A percentile compares a stretch with the other conserved stretches of the same genome.
Conservation (phyloP, 2,888 invertebrate genomes). For the Spialia ferax region DNA sequence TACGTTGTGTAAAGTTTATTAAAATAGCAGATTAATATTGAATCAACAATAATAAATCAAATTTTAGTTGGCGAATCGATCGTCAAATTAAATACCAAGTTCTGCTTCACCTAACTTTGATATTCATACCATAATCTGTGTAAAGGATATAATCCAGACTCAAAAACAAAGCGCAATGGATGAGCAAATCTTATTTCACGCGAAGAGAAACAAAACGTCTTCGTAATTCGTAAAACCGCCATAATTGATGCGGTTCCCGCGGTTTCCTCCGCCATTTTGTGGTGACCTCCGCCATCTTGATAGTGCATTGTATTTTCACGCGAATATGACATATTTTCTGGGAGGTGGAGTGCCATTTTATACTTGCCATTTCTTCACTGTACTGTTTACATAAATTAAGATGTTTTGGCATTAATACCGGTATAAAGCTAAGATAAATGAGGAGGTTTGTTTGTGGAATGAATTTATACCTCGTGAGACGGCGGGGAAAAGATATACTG, state of each 20-base stretch:
- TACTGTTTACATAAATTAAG: conserved; percentile 50
- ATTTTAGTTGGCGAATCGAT: no score
- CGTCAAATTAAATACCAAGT: no score
- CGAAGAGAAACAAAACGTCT: conserved; percentile 23
- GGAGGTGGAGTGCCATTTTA: conserved; percentile 44
- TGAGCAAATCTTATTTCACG: conserved; percentile 41
- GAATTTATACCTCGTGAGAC: conserved; percentile 37
- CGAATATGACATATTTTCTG: conserved; percentile 30
- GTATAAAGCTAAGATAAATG: conserved; percentile 44
- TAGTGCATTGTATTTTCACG: conserved; percentile 36
- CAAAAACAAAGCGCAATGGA: conserved; percentile 38
- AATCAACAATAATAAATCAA: no score
- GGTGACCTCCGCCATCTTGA: conserved; percentile 42
- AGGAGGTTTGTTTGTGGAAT: conserved; percentile 39
- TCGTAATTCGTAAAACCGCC: conserved; percentile 34
- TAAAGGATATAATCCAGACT: not conserved
- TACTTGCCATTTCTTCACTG: conserved; percentile 38
- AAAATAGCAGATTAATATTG: no score
- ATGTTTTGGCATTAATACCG: conserved; percentile 46
- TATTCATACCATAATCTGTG: not conserved
- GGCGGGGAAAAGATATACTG: conserved; percentile 30
- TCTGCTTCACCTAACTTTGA: not conserved
- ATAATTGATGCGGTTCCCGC: conserved; percentile 46
- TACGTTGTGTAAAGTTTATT: no score
- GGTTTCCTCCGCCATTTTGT: conserved; percentile 39